A percentile compares a stretch with the other conserved stretches of the same genome.
Conservation (phyloP, 2,888 invertebrate species). For the Hirtodrosophila duncani region DNA sequence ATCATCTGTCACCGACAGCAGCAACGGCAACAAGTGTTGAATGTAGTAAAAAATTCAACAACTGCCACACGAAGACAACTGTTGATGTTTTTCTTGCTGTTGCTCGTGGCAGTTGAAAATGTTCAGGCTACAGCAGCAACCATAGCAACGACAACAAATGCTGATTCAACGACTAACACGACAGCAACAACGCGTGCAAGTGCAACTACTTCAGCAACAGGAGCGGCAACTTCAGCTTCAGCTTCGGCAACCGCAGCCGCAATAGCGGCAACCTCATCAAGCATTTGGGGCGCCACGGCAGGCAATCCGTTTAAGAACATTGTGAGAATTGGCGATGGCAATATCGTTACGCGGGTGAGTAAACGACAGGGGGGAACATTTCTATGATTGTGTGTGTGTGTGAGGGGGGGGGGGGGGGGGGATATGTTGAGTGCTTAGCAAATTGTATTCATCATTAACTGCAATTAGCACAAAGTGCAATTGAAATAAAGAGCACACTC, state of each 20-base stretch:
- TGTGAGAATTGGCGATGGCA: slow-evolving; percentile 76
- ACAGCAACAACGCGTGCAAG: slow-evolving; percentile 20
- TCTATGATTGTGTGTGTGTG: no score
- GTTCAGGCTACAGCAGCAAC: slow-evolving; percentile 26
- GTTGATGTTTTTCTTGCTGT: slow-evolving; percentile 45
- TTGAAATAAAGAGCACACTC: slow-evolving; percentile 39
- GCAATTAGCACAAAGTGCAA: slow-evolving; percentile 56
- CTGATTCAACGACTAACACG: slow-evolving; percentile 22
- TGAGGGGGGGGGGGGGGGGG: no score
- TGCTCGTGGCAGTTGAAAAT: slow-evolving; percentile 48
- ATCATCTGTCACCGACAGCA: slow-evolving; percentile 32
- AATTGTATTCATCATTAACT: slow-evolving; percentile 37
- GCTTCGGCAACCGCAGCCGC: slow-evolving; percentile 17
- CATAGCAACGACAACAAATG: slow-evolving; percentile 22
- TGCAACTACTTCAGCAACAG: not conserved
- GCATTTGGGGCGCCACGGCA: slow-evolving; percentile 29
- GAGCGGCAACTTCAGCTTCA: slow-evolving; percentile 19
- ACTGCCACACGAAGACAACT: slow-evolving; percentile 17
- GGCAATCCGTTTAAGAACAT: slow-evolving; percentile 63
- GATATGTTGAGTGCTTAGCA: not conserved
- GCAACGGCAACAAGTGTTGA: slow-evolving; percentile 52
- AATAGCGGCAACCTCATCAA: slow-evolving; percentile 16
- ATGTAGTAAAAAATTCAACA: slow-evolving; percentile 25
- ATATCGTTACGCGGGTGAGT: slow-evolving; percentile 74
- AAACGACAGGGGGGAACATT: no score